These are phyloP conservation scores for Eriocheir sinensis DNA, from an alignment of 1,140 invertebrate species.

Conservation along the genomic window DNA sequence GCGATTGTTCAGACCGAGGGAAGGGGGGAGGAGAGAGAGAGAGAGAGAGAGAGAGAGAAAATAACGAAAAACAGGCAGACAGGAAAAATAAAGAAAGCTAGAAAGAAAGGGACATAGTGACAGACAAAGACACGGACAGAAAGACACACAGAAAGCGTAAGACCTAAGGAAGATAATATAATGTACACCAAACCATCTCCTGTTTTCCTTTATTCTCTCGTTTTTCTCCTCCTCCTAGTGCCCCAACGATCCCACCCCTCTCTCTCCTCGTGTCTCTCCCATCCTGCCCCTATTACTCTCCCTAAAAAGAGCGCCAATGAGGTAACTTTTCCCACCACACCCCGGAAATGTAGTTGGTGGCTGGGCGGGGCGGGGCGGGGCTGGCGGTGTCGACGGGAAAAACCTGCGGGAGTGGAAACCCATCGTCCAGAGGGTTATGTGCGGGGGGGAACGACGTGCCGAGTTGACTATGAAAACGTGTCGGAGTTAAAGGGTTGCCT, in stretches of 20 bases:
- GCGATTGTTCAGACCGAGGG: too few relatives aligned
- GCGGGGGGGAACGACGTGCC: not conserved
- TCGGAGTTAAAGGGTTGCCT: too few relatives aligned
- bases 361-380: not conserved
- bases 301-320: not conserved
- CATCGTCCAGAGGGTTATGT: not conserved
- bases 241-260: not conserved
- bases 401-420: not conserved
- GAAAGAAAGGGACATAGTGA: not conserved
- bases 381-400: too few relatives aligned
- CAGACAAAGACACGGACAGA: not conserved
- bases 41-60: slow-evolving; percentile 54
- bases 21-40: slow-evolving; percentile 29
- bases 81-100: not conserved
- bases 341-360: not conserved
- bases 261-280: not conserved
- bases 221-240: not conserved
- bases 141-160: too few relatives aligned
- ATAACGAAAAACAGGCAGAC: too few relatives aligned
- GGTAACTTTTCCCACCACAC: not conserved
- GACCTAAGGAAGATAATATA: too few relatives aligned
- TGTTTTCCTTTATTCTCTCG: not conserved
- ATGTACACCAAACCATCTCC: too few relatives aligned
- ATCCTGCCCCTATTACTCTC: not conserved
- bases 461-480: too few relatives aligned